Percentiles rank a stretch among this genome's conserved stretches.
Evolutionary conservation across 37 sponge, comb jelly and placozoan genomes (phyloP).

Genomic region (Dysidea cf. avara): DNA sequence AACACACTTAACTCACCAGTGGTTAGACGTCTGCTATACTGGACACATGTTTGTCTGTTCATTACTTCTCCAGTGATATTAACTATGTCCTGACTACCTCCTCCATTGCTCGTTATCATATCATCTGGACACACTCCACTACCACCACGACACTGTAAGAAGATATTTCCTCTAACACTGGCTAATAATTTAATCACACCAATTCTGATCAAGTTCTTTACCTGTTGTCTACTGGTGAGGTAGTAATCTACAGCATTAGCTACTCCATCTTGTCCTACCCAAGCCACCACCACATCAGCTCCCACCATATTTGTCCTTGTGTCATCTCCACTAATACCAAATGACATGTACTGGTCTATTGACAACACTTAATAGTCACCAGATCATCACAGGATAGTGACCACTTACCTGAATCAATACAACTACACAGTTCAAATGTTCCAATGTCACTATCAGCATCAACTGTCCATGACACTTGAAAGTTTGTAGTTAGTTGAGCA

Average conservation of each 20-base stretch:
- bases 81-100: conserved; percentile 23
- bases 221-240: no score
- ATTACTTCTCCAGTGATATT: conserved; percentile 4
- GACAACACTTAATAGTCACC: no score
- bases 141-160: conserved; percentile 41
- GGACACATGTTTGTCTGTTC: conserved; percentile 33
- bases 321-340: no score
- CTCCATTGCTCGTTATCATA: neutral
- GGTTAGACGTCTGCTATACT: conserved; percentile 18
- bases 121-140: conserved; percentile 48
- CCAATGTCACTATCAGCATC: neutral
- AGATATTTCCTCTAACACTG: no score
- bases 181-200: no score
- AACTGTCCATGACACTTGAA: conserved; percentile 37
- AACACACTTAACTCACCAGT: conserved; percentile 9
- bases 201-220: no score
- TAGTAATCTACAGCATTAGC: neutral
- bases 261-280: no score
- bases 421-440: conserved; percentile 22
- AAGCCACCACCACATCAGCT: no score
- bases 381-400: no score
- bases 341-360: no score
- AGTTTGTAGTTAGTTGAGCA: neutral
- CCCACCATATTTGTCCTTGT: no score
- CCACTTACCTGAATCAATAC: neutral